phyloP scores from a whole-genome alignment of 1,140 invertebrate genomes.

The Solen grandis region DNA sequence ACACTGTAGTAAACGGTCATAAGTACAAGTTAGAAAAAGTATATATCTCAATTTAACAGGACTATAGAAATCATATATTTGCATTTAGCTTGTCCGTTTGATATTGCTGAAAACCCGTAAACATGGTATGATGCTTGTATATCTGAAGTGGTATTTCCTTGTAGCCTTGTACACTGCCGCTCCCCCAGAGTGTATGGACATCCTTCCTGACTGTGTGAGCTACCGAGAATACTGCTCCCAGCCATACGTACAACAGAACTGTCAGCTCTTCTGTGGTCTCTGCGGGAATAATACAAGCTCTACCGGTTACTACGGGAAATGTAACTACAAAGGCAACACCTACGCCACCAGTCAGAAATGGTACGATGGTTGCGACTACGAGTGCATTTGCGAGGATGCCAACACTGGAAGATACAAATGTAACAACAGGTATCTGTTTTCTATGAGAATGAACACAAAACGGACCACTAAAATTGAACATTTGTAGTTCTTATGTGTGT shows the following conservation, averaged over 20 bases:
- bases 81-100: neutral
- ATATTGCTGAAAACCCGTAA: neutral
- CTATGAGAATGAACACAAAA: too few relatives aligned
- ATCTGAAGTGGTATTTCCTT: neutral
- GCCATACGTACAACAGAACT: slow-evolving; percentile 57
- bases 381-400: slow-evolving; percentile 61
- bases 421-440: slow-evolving; percentile 62
- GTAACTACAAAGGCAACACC: slow-evolving; percentile 56
- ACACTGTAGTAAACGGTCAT: slow-evolving; percentile 57
- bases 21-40: slow-evolving; percentile 59
- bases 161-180: slow-evolving; percentile 57
- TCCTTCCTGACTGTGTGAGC: slow-evolving; percentile 56
- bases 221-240: slow-evolving; percentile 62
- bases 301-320: slow-evolving; percentile 46
- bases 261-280: slow-evolving; percentile 66
- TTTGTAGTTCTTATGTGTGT: too few relatives aligned
- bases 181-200: slow-evolving; percentile 62
- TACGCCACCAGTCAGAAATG: slow-evolving; percentile 60
- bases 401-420: slow-evolving; percentile 58
- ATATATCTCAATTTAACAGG: slow-evolving; percentile 59
- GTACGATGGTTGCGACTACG: slow-evolving; percentile 62
- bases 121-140: neutral
- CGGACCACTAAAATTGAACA: too few relatives aligned
- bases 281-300: slow-evolving; percentile 51
- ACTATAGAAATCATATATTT: slow-evolving; percentile 54